Evolutionary conservation across 2,797 vertebrate species (phyloP).

Genomic region (Cyclopterus lumpus): DNA sequence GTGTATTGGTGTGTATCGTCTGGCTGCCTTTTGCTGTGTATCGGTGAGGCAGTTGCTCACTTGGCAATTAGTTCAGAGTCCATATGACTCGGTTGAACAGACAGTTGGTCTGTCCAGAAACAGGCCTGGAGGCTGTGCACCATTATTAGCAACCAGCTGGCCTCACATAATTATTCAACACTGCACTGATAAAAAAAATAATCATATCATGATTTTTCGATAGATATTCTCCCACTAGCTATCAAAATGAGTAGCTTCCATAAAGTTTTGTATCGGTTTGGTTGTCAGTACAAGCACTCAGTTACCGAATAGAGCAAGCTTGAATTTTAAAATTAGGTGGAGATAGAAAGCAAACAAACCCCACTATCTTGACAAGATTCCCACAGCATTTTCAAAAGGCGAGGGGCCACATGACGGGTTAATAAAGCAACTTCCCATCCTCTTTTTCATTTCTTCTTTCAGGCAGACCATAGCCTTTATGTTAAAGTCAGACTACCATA

Average conservation of each 20-base stretch:
- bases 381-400: slow-evolving; percentile 34
- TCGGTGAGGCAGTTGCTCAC: slow-evolving; percentile 6
- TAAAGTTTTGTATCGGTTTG: not conserved
- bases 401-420: slow-evolving; percentile 28
- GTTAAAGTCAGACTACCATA: slow-evolving; percentile 22
- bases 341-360: slow-evolving; percentile 12
- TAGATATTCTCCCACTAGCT: not conserved
- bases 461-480: slow-evolving; percentile 20
- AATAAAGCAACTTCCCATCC: slow-evolving; percentile 59
- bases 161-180: not conserved
- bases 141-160: slow-evolving; percentile 1
- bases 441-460: slow-evolving; percentile 71
- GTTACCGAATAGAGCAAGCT: not conserved
- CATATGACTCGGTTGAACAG: not conserved
- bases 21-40: slow-evolving; percentile 4
- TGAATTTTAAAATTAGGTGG: not conserved
- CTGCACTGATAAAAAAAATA: not conserved
- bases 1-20: not conserved
- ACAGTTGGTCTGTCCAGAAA: not conserved
- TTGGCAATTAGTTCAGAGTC: not conserved
- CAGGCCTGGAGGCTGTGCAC: not conserved
- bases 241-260: not conserved
- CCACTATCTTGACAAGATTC: slow-evolving; percentile 20
- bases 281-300: slow-evolving; percentile 30
- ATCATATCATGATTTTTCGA: not conserved